These are phyloP conservation scores for Sebastes itinus DNA, from an alignment of 2,797 vertebrate genomes.

Conservation along the genomic window DNA sequence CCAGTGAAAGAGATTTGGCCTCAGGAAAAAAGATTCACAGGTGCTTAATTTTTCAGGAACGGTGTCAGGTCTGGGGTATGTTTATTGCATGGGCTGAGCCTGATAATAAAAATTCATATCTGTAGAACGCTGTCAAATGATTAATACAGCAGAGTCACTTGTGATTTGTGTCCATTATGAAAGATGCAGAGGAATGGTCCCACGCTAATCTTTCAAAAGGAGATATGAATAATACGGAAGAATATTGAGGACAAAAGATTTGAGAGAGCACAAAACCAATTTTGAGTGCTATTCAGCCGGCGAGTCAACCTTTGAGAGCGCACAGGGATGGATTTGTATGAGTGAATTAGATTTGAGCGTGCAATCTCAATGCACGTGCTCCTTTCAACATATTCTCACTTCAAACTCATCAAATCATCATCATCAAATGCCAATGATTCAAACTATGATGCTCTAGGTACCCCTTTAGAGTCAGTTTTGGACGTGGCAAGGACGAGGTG, in stretches of 20 bases:
- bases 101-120: constrained; percentile 33
- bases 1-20: constrained; percentile 41
- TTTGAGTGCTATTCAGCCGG: background rate
- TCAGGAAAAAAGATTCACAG: constrained; percentile 31
- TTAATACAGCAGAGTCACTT: constrained; percentile 16
- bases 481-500: background rate
- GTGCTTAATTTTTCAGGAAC: constrained; percentile 49
- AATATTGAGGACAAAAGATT: background rate
- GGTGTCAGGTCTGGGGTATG: background rate
- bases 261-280: background rate
- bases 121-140: constrained; percentile 32
- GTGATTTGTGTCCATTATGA: constrained; percentile 24
- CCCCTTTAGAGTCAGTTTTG: background rate
- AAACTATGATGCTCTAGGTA: background rate
- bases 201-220: constrained; percentile 20
- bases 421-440: background rate
- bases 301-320: background rate
- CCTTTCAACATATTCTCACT: background rate
- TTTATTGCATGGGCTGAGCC: background rate
- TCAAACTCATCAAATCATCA: background rate
- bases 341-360: background rate
- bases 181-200: background rate
- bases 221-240: constrained; percentile 10
- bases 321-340: background rate
- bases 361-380: background rate